phyloP scores from a whole-genome alignment of 1,140 invertebrate species.

The Planococcus citri region DNA sequence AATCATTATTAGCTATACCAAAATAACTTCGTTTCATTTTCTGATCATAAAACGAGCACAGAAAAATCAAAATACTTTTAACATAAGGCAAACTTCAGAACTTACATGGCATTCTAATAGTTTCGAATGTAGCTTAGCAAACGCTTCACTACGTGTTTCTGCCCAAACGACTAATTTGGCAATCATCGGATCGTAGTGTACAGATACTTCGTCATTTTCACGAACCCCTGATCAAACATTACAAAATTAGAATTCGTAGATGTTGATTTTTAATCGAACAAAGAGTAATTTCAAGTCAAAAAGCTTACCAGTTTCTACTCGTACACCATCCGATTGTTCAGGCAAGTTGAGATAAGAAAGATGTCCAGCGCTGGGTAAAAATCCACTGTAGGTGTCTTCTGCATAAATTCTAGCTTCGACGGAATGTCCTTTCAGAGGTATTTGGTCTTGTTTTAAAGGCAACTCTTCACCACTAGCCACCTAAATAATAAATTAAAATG shows the following conservation, averaged over 20 bases:
- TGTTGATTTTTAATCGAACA: too few relatives aligned
- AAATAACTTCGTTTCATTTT: too few relatives aligned
- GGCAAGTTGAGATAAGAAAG: slow-evolving; percentile 59
- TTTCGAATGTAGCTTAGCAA: slow-evolving; percentile 61
- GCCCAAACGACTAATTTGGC: slow-evolving; percentile 96
- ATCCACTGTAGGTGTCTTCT: slow-evolving; percentile 70
- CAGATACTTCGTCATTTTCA: slow-evolving; percentile 77
- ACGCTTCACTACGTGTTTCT: slow-evolving; percentile 63
- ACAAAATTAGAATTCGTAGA: neutral
- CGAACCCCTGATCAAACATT: slow-evolving; percentile 39
- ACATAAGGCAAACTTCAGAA: too few relatives aligned
- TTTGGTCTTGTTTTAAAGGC: slow-evolving; percentile 64
- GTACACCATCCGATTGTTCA: slow-evolving; percentile 40
- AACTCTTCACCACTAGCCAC: slow-evolving; percentile 74
- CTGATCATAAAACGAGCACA: too few relatives aligned
- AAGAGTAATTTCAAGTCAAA: neutral
- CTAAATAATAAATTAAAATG: slow-evolving; percentile 31
- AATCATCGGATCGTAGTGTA: slow-evolving; percentile 99
- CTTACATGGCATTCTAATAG: slow-evolving; percentile 74
- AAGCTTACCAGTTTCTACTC: slow-evolving; percentile 59
- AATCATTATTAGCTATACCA: too few relatives aligned
- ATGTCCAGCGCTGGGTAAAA: slow-evolving; percentile 76
- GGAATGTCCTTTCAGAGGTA: slow-evolving; percentile 64
- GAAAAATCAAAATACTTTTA: too few relatives aligned
- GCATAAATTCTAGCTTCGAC: slow-evolving; percentile 95